These are phyloP conservation scores for Acanthosepion pharaonis DNA, from an alignment of 2,888 invertebrate species.

Conservation along the genomic window DNA sequence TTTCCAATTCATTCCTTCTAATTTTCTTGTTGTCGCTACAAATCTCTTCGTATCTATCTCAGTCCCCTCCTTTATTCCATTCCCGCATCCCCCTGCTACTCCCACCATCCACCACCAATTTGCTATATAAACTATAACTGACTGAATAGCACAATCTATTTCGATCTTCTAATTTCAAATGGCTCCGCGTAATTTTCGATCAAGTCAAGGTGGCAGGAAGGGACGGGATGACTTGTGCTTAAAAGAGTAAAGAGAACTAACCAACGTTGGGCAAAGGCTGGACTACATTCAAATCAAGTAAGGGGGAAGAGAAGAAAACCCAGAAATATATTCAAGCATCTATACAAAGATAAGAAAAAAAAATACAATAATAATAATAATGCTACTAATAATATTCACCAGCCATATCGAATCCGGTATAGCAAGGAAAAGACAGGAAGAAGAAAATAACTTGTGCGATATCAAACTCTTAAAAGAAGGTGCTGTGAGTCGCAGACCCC, in stretches of 20 bases:
- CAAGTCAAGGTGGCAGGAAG: neutral
- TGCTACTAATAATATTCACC: neutral
- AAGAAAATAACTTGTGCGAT: neutral
- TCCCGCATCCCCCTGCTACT: no score
- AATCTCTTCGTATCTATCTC: neutral
- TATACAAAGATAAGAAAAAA: neutral
- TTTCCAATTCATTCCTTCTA: neutral
- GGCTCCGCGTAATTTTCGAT: conserved; percentile 9
- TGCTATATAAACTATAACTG: neutral
- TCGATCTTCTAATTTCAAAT: neutral
- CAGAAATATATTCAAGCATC: neutral
- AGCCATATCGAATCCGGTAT: neutral
- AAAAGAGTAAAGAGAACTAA: neutral
- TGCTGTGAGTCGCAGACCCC: neutral
- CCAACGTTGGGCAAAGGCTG: neutral
- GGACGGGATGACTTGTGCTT: neutral
- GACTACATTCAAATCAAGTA: neutral
- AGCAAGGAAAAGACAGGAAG: neutral
- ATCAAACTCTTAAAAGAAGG: neutral
- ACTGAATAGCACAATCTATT: neutral
- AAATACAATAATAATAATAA: neutral
- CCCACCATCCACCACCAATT: neutral
- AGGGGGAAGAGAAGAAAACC: neutral
- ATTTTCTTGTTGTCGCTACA: neutral
- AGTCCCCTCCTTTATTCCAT: neutral